Base-by-base conservation (phyloP, 1,140 invertebrate species). In the Oryctes rhinoceros region DNA sequence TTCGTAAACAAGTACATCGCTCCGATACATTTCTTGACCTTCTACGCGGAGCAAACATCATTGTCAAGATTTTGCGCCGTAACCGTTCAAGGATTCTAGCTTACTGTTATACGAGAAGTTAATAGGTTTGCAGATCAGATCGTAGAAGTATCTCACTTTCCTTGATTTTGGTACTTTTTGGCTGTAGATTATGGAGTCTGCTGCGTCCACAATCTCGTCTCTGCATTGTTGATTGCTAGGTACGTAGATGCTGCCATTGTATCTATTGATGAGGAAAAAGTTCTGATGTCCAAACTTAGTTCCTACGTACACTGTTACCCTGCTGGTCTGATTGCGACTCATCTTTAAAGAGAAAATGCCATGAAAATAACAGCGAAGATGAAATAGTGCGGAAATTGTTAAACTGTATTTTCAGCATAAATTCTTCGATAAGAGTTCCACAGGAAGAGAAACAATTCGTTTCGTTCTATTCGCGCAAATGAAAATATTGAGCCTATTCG, bases 211-310 rank as follows among this genome's bases (percentile, higher is more conserved):
- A 4, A 20, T 20, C 3, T 3, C 13, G 13, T 59, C 3, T 59
- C 11, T 15, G 13, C 53, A 59, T 3, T 59, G 3, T 3, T 11
- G 3, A n/a, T n/a, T n/a, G 18, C 18, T 59, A 4, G 53, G 53
- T 20, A 59, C 4, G 13, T n/a, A 59, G 18, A 3, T 20, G 13
- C 13, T 59, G 11, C 53, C 53, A 11, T 59, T 59, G 53, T 59
- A 59, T 11, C 13, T 59, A 59, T 59, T 11, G 4, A 59, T 20
- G 3, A 59, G 11, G 53, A 59, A 59, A 59, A 59, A 59, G 4
- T 59, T 59, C 53, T 59, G 53, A 59, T 59, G 53, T 15, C 53
- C 53, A 11, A n/a, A 59, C 53, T 59, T 59, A n/a, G 53, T 59
- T 59, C 53, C 53, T 15, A 59, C 13, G 13, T n/a, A 59, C 13